Percentiles rank a stretch among this genome's conserved stretches.
Conservation (phyloP, 2,888 invertebrate genomes). For the Blomia tropicalis region DNA sequence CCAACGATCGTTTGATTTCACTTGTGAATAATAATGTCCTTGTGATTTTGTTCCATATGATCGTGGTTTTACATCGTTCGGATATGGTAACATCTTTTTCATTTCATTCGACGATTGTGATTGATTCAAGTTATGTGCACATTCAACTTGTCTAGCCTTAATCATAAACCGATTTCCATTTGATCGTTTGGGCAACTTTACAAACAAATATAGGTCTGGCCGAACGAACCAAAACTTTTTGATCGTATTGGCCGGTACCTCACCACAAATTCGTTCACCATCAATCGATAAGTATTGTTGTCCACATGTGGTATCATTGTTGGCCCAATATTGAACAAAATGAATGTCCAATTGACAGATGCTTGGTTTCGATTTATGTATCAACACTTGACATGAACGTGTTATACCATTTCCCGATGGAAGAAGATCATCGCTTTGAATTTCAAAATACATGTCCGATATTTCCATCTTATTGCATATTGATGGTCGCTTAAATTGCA, state of each 20-base stretch:
- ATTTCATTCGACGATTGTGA: not conserved
- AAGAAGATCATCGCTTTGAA: not conserved
- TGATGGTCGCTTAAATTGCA: not conserved
- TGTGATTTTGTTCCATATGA: not conserved
- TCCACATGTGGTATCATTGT: conserved; percentile 25
- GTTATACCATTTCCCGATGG: not conserved
- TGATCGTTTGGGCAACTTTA: conserved; percentile 6
- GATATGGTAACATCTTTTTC: not conserved
- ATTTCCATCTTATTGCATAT: not conserved
- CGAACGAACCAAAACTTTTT: conserved; percentile 22
- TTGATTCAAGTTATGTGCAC: not conserved
- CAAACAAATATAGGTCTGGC: conserved; percentile 15
- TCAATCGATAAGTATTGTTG: conserved; percentile 28
- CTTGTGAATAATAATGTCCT: not conserved
- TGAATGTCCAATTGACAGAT: conserved; percentile 29
- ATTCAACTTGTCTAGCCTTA: conserved; percentile 25
- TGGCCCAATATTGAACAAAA: conserved; percentile 27
- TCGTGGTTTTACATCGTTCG: not conserved
- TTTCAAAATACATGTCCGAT: not conserved
- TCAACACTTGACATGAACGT: conserved; percentile 13
- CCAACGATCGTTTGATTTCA: not conserved
- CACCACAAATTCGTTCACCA: conserved; percentile 28
- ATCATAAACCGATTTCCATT: conserved; percentile 11
- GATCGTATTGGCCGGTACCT: conserved; percentile 17
- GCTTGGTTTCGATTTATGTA: conserved; percentile 26